A percentile compares a stretch with the other conserved stretches of the same genome.
Evolutionary conservation across 2,797 vertebrate species (phyloP).

Genomic region (Sebastes hubbsi): DNA sequence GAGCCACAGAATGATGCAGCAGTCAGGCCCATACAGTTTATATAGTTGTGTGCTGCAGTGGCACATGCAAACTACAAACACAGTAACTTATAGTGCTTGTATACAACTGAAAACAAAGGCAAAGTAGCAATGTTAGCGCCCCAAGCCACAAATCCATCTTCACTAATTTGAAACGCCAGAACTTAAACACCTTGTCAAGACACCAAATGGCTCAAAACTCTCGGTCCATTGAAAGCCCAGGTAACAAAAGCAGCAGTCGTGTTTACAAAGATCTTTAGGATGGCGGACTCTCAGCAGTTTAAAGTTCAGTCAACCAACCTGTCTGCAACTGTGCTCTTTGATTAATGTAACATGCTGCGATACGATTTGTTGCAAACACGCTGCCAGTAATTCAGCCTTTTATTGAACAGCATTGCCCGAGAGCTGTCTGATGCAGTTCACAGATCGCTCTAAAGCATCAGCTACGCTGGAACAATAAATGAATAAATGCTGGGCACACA

Average conservation of each 20-base stretch:
- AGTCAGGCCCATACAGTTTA: neutral
- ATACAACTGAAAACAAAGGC: neutral
- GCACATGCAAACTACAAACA: neutral
- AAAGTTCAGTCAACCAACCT: neutral
- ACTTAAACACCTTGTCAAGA: neutral
- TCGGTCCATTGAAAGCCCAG: neutral
- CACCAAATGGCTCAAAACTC: neutral
- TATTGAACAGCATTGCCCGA: neutral
- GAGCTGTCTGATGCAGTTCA: slow-evolving; percentile 9
- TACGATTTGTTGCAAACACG: slow-evolving; percentile 5
- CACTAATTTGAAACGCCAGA: neutral
- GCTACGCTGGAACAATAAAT: slow-evolving; percentile 15
- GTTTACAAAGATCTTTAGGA: neutral
- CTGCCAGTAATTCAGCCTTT: slow-evolving; percentile 13
- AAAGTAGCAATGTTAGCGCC: neutral
- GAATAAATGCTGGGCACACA: slow-evolving; percentile 31
- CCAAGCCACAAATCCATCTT: neutral
- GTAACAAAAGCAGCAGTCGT: neutral
- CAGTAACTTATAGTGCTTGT: neutral
- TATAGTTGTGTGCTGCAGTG: neutral
- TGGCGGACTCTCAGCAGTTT: neutral
- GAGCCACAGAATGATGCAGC: neutral
- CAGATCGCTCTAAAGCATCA: slow-evolving; percentile 21
- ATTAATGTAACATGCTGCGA: slow-evolving; percentile 3
- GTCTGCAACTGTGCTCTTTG: neutral